Evolutionary conservation across 2,888 invertebrate species (phyloP).

Genomic region (Cylloceria caligata): DNA sequence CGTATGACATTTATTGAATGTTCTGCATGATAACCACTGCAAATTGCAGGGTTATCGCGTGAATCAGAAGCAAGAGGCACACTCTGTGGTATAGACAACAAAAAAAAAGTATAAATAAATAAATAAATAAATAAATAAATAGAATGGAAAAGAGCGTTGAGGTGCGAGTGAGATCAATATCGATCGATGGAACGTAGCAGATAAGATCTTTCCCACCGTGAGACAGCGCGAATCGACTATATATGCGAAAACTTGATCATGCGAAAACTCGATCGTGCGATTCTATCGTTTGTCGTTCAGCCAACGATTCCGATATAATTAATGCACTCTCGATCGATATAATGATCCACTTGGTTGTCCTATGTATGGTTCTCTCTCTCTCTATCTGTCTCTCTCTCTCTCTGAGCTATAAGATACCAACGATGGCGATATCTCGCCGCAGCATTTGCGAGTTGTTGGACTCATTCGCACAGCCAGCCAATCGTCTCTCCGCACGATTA

Average conservation of each 20-base stretch:
- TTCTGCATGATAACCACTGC: slow-evolving; percentile 52
- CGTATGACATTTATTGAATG: slow-evolving; percentile 55
- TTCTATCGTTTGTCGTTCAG: slow-evolving; percentile 66
- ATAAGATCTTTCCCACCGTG: slow-evolving; percentile 59
- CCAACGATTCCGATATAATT: slow-evolving; percentile 64
- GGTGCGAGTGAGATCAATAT: slow-evolving; percentile 78
- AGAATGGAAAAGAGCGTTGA: slow-evolving; percentile 58
- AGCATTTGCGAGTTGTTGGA: slow-evolving; percentile 50
- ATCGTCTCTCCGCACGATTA: slow-evolving; percentile 50
- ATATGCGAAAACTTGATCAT: slow-evolving; percentile 1
- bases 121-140: slow-evolving; percentile 27
- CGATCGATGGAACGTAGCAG: slow-evolving; percentile 71
- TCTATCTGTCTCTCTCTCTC: slow-evolving; percentile 12
- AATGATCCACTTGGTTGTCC: slow-evolving; percentile 51
- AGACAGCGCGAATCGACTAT: slow-evolving; percentile 42
- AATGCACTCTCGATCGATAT: slow-evolving; percentile 65
- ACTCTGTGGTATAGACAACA: neutral
- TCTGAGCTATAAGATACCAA: slow-evolving; percentile 29
- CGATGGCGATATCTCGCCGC: slow-evolving; percentile 51
- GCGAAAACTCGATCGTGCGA: slow-evolving; percentile 57
- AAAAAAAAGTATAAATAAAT: slow-evolving; percentile 15
- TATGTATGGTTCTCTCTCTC: slow-evolving; percentile 9
- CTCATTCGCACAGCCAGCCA: slow-evolving; percentile 35
- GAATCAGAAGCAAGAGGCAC: slow-evolving; percentile 39
- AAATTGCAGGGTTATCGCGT: slow-evolving; percentile 60